Evolutionary conservation across 37 sponge, comb jelly and placozoan species (phyloP).

Genomic region (Bolinopsis microptera): DNA sequence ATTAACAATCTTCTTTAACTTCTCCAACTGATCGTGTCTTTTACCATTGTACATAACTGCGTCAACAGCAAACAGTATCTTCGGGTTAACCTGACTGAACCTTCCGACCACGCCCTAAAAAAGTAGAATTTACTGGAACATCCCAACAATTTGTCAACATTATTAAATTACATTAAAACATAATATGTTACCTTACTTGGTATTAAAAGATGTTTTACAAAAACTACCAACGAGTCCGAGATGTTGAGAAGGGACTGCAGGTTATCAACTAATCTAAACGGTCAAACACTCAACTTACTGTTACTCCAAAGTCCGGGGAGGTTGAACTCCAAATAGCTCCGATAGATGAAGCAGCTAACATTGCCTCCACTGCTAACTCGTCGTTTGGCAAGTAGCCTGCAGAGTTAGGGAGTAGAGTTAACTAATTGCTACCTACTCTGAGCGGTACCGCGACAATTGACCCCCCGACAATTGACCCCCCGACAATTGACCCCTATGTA

Average conservation of each 20-base stretch:
- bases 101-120: constrained; percentile 90
- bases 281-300: too few species aligned
- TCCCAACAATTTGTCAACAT: too few species aligned
- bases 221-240: too few species aligned
- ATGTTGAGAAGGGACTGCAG: too few species aligned
- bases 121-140: too few species aligned
- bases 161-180: constrained; percentile 14
- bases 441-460: too few species aligned
- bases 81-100: constrained; percentile 91
- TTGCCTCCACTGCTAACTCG: constrained; percentile 88
- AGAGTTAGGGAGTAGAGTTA: background rate
- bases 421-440: background rate
- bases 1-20: constrained; percentile 82
- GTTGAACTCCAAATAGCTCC: constrained; percentile 97
- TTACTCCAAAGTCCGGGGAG: constrained; percentile 96
- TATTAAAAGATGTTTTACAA: too few species aligned
- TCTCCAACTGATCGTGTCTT: constrained; percentile 78
- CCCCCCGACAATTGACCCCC: too few species aligned
- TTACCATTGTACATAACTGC: constrained; percentile 93
- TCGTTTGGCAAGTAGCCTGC: constrained; percentile 94
- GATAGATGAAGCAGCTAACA: constrained; percentile 89
- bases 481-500: too few species aligned
- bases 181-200: background rate
- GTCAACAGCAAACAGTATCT: constrained; percentile 96
- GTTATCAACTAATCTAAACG: too few species aligned